These are phyloP conservation scores for Catostylus mosaicus DNA, from an alignment of 30 jellyfish, hydroid and myxozoan genomes.

Conservation along the genomic window DNA sequence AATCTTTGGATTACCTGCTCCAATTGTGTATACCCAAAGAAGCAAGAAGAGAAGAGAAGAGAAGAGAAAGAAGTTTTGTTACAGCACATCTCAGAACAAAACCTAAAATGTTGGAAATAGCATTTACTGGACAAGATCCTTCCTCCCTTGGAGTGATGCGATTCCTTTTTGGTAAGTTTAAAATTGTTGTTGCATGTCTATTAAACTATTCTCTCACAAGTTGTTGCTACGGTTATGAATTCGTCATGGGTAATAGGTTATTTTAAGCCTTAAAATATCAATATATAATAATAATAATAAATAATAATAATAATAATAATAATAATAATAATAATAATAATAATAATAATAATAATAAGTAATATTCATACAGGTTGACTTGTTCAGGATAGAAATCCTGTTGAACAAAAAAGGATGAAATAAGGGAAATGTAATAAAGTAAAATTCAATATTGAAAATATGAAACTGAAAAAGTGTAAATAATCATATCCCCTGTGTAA, in stretches of 20 bases:
- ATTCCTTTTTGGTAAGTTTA: constrained; percentile 79
- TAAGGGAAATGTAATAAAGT: not conserved
- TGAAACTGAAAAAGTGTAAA: not conserved
- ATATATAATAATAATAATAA: too few relatives aligned
- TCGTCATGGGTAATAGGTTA: not conserved
- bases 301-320: too few relatives aligned
- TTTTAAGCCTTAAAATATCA: too few relatives aligned
- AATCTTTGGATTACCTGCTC: not conserved
- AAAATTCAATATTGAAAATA: not conserved
- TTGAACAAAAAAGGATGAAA: not conserved
- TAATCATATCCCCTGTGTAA: not conserved
- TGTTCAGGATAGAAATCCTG: not conserved
- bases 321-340: too few relatives aligned
- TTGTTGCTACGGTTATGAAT: not conserved
- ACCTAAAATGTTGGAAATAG: not conserved
- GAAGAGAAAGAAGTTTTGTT: too few relatives aligned
- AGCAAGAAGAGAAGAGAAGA: not conserved
- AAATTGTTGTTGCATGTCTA: not conserved
- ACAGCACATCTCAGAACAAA: too few relatives aligned
- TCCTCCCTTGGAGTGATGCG: constrained; percentile 88
- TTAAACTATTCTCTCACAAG: not conserved
- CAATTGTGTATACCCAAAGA: not conserved
- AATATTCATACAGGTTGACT: not conserved
- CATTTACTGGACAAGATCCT: constrained; percentile 76
- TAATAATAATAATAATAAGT: not conserved